Percentiles rank a stretch among this genome's conserved stretches.
Evolutionary conservation across 2,797 vertebrate genomes (phyloP).

Genomic region (Psittacula echo): DNA sequence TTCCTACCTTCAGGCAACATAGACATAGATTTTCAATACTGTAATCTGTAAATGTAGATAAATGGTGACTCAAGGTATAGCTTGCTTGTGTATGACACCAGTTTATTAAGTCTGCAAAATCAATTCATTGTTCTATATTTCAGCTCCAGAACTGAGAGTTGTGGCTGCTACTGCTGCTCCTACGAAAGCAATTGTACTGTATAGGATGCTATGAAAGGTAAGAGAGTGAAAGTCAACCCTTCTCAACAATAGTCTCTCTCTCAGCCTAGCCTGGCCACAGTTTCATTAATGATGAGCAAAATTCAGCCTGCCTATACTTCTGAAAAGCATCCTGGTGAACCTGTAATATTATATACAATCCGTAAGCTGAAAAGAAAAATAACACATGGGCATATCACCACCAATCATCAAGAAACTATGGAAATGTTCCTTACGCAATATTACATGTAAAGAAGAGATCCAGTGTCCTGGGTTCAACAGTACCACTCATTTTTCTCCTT

Average conservation of each 20-base stretch:
- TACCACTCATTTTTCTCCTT: not conserved
- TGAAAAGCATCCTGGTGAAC: not conserved
- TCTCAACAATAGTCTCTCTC: not conserved
- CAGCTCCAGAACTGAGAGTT: not conserved
- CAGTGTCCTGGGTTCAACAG: not conserved
- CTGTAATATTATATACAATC: not conserved
- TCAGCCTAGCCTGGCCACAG: not conserved
- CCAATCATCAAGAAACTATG: not conserved
- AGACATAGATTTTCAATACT: not conserved
- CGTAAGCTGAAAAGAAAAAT: not conserved
- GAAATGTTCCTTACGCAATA: not conserved
- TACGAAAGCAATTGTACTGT: not conserved
- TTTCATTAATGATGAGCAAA: not conserved
- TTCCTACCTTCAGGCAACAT: not conserved
- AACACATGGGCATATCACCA: not conserved
- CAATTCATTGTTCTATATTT: not conserved
- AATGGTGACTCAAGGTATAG: not conserved
- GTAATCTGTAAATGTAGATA: not conserved
- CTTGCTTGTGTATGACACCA: not conserved
- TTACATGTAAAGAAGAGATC: not conserved
- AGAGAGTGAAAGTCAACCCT: not conserved
- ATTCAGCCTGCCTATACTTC: not conserved
- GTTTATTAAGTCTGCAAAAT: not conserved
- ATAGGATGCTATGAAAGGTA: not conserved
- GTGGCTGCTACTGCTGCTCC: not conserved